A percentile compares a stretch with the other conserved stretches of the same genome.
These are phyloP conservation scores for Leptocoma aspasia DNA, from an alignment of 2,113 vertebrate species.

Conservation along the genomic window DNA sequence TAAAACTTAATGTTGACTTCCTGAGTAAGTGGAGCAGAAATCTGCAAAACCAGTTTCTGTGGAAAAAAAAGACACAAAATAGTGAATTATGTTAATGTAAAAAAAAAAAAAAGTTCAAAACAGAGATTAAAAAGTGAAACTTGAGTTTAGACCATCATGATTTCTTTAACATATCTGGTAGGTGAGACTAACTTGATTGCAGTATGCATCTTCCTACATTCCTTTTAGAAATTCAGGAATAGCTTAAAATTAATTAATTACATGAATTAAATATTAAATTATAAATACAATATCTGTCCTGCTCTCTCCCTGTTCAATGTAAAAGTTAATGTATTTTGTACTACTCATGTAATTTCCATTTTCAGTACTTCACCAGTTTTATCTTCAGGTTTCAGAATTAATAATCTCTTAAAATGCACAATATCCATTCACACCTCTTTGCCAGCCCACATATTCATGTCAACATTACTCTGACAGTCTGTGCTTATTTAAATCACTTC, in stretches of 20 bases:
- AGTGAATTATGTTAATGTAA: not conserved
- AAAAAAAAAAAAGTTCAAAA: not conserved
- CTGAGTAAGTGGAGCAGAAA: conserved; percentile 39
- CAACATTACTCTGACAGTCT: not conserved
- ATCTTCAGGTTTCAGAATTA: not conserved
- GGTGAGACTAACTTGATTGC: not conserved
- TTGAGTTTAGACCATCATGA: not conserved
- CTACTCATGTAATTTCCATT: not conserved
- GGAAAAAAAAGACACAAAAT: not conserved
- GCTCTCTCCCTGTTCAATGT: not conserved
- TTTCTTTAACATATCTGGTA: not conserved
- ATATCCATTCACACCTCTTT: not conserved
- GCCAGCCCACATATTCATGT: not conserved
- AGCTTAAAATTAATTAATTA: not conserved
- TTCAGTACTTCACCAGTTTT: not conserved
- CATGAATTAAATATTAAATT: not conserved
- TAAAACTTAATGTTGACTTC: conserved; percentile 27
- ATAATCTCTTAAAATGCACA: not conserved
- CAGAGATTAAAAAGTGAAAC: not conserved
- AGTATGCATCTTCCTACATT: not conserved
- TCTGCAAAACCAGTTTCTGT: conserved; percentile 46
- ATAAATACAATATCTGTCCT: not conserved
- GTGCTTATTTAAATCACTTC: not conserved
- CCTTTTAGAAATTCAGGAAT: not conserved
- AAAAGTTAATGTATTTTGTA: not conserved